Percentiles rank a stretch among this genome's conserved stretches.
These are phyloP conservation scores for Acipenser oxyrinchus DNA, from an alignment of 2,797 vertebrate genomes.

Conservation along the genomic window DNA sequence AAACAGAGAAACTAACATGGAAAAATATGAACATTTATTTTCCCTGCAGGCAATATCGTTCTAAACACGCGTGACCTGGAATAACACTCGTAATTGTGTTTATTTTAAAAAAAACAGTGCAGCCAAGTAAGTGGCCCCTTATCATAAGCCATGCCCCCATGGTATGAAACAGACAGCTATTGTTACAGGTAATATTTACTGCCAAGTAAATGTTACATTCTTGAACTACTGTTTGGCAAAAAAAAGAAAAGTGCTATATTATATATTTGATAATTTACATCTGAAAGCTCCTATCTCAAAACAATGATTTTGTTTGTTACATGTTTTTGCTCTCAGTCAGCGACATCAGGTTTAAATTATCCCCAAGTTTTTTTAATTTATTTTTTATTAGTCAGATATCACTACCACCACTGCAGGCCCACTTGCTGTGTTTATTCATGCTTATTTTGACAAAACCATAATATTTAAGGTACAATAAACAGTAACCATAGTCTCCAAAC, in stretches of 20 bases:
- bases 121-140: not conserved
- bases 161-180: not conserved
- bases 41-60: not conserved
- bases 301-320: too few species aligned
- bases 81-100: not conserved
- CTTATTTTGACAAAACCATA: too few species aligned
- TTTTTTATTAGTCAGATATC: too few species aligned
- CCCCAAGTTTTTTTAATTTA: too few species aligned
- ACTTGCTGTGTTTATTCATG: too few species aligned
- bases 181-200: not conserved
- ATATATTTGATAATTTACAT: too few species aligned
- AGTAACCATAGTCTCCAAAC: too few species aligned
- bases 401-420: too few species aligned
- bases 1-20: not conserved
- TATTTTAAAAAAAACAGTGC: not conserved
- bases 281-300: too few species aligned
- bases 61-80: not conserved
- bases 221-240: not conserved
- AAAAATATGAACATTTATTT: not conserved
- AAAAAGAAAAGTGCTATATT: not conserved
- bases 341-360: too few species aligned
- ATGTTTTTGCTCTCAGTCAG: too few species aligned
- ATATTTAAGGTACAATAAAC: too few species aligned
- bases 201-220: not conserved
- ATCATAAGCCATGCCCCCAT: not conserved